Base-by-base conservation (phyloP, 2,113 vertebrate species). In the Tragelaphus scriptus region DNA sequence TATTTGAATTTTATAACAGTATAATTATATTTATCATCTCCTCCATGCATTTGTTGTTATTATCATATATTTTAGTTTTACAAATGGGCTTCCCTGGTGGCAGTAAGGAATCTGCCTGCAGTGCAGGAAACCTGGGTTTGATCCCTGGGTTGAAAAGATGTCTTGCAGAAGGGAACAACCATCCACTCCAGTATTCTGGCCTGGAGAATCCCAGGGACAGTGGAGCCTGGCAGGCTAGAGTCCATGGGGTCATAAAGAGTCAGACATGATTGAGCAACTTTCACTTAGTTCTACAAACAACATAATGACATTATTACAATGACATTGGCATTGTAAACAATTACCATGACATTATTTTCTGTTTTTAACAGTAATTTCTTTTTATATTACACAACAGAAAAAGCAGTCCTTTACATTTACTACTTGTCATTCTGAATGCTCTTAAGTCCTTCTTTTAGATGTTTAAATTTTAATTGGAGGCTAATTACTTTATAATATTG, bases 121-220 rank as follows among this genome's bases (percentile, higher is more conserved):
- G 10, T 40, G 19, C 0, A 0, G 68, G 2, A 71, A 71, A 71
- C n/a, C n/a, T 71, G n/a, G 19, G 68, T 71, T 71, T 0, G 0
- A 6, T 71, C 17, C 19, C n/a, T 71, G n/a, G 17, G 19, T 71
- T 71, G 5, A 11, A 10, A 71, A 40, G n/a, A 40, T 71, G 10
- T 71, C 68, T 19, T 71, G 10, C 10, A 12, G 9, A 71, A 23
- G 19, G 19, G n/a, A 71, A 71, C 0, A 0, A 19, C 68, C 68
- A 23, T 10, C n/a, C n/a, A 36, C 9, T 36, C n/a, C n/a, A 36
- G 9, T 36, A 71, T 36, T 71, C n/a, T 71, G 65, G 9, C 68
- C 19, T 71, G n/a, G 19, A 23, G 68, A 71, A 71, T 12, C 36
- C n/a, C 19, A 71, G 1, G 5, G 19, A 71, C 9, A 71, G 9